Evolutionary conservation across 2,797 vertebrate genomes (phyloP), one percentile per base, ranked within the genome.

Genomic region (Philypnodon macrostomus): DNA sequence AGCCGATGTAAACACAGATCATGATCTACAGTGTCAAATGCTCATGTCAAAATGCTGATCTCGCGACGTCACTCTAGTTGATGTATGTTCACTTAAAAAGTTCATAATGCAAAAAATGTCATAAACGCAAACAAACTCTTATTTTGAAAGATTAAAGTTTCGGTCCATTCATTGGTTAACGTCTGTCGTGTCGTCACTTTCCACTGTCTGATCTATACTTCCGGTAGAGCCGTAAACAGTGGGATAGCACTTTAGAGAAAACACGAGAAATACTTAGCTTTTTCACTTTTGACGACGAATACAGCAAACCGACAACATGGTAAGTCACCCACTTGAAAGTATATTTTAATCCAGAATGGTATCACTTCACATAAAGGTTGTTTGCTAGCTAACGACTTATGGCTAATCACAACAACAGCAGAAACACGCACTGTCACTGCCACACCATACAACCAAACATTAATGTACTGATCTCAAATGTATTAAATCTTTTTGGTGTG

Each of bases 401-500:
- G 8, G 61, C 58, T 63, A 77, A 53, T 53, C 60, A 52, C 50
- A 54, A 46, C 62, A 37, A 2, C 47, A 34, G 10, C 40, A 38
- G n/a, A 77, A 81, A 88, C 63, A 54, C 85, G 81, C 84, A 5
- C 55, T 49, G 87, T 88, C 86, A 85, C 50, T 34, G 26, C 31
- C 16, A 18, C 19, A 18, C 19, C 5, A 33, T 13, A 6, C 12
- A 33, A 33, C 4, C 5, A 9, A 13, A 13, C 6, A 35, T 11
- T 1, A 2, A 31, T 29, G 13, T 16, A 23, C 2, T 0, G 0
- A 32, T 13, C 36, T 4, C 3, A 0, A 0, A 23, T 1, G 0
- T 5, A 0, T 16, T 12, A 26, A 0, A 5, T 55, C 9, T 34
- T 0, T 1, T 0, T 1, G 4, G 19, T 13, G 26, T 30, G 4